Percentiles rank a stretch among this genome's conserved stretches.
Conservation (phyloP, 2,797 vertebrate species). For the Pipistrellus pygmaeus region DNA sequence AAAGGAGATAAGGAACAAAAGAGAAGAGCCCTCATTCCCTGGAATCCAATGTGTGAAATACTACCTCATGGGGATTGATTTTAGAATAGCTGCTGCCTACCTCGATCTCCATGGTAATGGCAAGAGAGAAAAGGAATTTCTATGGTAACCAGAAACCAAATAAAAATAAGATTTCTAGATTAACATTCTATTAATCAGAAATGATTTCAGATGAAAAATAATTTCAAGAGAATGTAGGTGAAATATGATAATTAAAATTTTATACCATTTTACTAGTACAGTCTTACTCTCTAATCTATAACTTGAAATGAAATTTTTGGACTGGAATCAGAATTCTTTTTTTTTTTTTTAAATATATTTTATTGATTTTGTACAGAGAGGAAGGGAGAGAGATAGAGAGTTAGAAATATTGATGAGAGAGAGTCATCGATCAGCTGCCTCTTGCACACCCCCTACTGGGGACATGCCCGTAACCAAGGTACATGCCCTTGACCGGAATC, state of each 20-base stretch:
- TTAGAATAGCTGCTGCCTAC: not conserved
- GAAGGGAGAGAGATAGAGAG: too few relatives aligned
- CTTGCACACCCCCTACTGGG: too few relatives aligned
- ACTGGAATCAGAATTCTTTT: too few relatives aligned
- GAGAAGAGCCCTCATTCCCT: not conserved
- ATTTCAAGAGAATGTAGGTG: not conserved
- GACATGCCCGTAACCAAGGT: too few relatives aligned
- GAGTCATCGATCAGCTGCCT: too few relatives aligned
- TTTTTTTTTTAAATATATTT: too few relatives aligned
- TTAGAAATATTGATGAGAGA: too few relatives aligned
- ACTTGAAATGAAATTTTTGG: too few relatives aligned
- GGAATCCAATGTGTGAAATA: not conserved
- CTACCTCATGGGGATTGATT: not conserved
- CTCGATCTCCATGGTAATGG: constrained; percentile 25
- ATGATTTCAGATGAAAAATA: not conserved
- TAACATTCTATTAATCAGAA: constrained; percentile 38
- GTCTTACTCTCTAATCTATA: not conserved
- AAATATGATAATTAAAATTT: not conserved
- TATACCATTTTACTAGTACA: not conserved
- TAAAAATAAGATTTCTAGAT: constrained; percentile 6
- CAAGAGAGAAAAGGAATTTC: not conserved
- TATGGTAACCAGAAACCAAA: constrained; percentile 30
- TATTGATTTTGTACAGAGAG: too few relatives aligned
- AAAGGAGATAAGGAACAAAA: not conserved
- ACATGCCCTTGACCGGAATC: too few relatives aligned